Evolutionary conservation across 2,888 invertebrate species (phyloP), one percentile per base, ranked within the genome.

Genomic region (Drosophila limbata): DNA sequence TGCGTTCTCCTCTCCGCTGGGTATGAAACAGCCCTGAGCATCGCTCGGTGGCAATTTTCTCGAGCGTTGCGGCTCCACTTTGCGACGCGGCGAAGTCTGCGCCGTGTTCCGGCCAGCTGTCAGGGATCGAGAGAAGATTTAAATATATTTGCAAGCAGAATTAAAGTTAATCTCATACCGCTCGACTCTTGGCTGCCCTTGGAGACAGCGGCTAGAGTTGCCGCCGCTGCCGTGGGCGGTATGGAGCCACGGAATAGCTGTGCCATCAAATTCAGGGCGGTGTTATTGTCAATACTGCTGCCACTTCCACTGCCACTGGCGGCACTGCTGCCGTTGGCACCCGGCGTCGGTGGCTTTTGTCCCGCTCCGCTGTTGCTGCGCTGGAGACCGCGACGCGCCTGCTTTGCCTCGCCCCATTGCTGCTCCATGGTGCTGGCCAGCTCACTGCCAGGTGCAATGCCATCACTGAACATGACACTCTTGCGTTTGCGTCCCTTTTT

Each of bases 401-500:
- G 93, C 73, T 93, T 93, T 74, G 92, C 87, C 80, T 93, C 93
- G 77, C 93, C 93, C 94, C 94, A 94, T 90, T 94, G 94, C 87
- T 94, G 95, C 91, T 96, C 96, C 77, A 96, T 93, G 68, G 90
- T 87, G 91, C 96, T 96, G 65, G 96, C 96, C 86, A 97, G 93
- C 93, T 97, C 97, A 89, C 97, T 97, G 73, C 97, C 92, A 39
- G 97, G 97, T 66, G 96, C 94, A 89, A 97, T 97, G 75, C 97
- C 97, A 92, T 97, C 97, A 86, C 96, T 97, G 91, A 97, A 97
- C 95, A 97, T 97, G 50, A 97, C 97, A 81, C 95, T 96, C 93
- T 95, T 96, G 79, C 94, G 95, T 84, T 94, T 95, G 55, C 94
- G 93, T 0, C 85, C 84, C 79, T 90, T 91, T 60, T 94, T 93